Evolutionary conservation across 2,113 vertebrate genomes (phyloP), one percentile per base, ranked within the genome.

Genomic region (Talpa occidentalis): DNA sequence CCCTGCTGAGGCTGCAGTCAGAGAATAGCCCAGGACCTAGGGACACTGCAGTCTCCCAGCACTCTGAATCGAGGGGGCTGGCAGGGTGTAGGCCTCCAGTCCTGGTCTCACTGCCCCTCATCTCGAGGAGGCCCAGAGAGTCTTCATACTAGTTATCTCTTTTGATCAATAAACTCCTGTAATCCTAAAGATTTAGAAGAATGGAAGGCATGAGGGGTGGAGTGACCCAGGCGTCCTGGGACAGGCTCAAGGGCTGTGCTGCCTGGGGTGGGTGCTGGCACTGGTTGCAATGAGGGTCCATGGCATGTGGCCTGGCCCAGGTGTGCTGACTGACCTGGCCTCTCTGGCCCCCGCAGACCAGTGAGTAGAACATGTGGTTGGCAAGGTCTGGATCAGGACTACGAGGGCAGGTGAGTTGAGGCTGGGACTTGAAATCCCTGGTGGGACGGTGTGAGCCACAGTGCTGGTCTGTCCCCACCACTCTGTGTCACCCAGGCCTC

Each of bases 401-500:
- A 37, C 32, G 64, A 26, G 56, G 8, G 12, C 37, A 60, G 30
- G 32, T 66, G 8, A 26, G 4, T 84, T 1, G 24, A 80, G 66
- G 6, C 26, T 64, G 16, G n/a, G 1, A 35, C 5, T 67, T 6
- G 2, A 3, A 16, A 1, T 6, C 5, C 30, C 80, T 30, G 37
- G 16, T 47, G 37, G 28, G 44, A 69, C 24, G 35, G 12, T 6
- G 28, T 24, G n/a, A 40, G 52, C 24, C 44, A 70, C 70, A 72
- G 1, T 3, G 0, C 14, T 10, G 47, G 1, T 5, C 44, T 24
- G 3, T 40, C 32, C 24, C 62, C 60, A 59, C 37, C 0, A 10
- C 17, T 1, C n/a, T 42, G 1, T 21, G 30, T 4, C 2, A 0
- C 49, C 6, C 3, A 42, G 42, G 35, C 26, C 0, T 0, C 26